phyloP scores from a whole-genome alignment of 2,797 vertebrate species.

The Coregonus ussuriensis region DNA sequence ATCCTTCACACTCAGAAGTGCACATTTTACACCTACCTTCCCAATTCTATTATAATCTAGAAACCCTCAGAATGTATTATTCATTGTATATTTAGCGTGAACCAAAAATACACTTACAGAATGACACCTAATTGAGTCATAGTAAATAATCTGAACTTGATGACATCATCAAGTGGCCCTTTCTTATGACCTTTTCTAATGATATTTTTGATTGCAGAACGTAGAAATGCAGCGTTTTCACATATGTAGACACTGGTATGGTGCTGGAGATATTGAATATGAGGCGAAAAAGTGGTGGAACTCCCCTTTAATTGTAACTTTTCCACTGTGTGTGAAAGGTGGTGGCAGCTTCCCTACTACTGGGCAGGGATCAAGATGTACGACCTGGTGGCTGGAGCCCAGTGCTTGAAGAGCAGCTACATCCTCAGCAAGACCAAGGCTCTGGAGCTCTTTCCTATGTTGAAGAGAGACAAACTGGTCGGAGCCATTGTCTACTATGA shows the following conservation, averaged over 20 bases:
- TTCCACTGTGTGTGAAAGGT: constrained; percentile 68
- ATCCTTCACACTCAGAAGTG: constrained; percentile 44
- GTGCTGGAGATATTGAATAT: not conserved
- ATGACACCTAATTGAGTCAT: not conserved
- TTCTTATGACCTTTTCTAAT: not conserved
- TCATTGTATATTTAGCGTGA: not conserved
- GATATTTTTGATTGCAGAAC: not conserved
- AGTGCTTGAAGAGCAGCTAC: constrained; percentile 93
- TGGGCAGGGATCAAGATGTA: constrained; percentile 81
- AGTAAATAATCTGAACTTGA: not conserved
- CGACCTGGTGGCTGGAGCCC: constrained; percentile 89
- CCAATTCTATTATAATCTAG: not conserved
- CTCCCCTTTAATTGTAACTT: not conserved
- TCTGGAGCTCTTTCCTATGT: constrained; percentile 94
- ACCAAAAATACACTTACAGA: not conserved
- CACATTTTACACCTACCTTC: constrained; percentile 50
- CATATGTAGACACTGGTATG: not conserved
- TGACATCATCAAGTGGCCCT: not conserved
- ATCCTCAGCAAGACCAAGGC: constrained; percentile 89
- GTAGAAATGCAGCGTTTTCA: not conserved
- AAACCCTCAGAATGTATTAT: constrained; percentile 43
- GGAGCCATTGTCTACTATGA: constrained; percentile 97
- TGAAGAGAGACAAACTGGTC: constrained; percentile 85
- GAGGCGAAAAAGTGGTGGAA: not conserved
- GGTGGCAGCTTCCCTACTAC: constrained; percentile 80